Conservation (phyloP, 2,797 vertebrate genomes). For the Chelmon rostratus region DNA sequence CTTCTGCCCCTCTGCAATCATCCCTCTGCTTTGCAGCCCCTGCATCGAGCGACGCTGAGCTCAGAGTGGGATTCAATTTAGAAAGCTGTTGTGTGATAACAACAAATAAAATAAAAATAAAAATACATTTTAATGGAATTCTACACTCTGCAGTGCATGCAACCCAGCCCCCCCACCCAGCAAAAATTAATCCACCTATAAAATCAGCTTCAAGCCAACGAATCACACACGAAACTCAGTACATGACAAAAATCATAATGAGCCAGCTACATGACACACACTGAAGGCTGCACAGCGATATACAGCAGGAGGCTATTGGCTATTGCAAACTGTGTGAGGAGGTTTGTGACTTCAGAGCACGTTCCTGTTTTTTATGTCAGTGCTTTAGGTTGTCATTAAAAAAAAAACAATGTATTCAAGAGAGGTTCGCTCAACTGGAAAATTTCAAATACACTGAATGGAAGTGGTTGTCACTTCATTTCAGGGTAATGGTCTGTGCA, state of each 20-base stretch:
- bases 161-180: background rate
- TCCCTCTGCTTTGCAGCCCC: too few species aligned
- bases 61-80: too few species aligned
- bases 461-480: constrained; percentile 8
- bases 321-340: background rate
- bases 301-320: background rate
- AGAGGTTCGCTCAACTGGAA: constrained; percentile 2
- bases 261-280: background rate
- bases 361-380: background rate
- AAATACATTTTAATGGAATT: constrained; percentile 27
- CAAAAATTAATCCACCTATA: background rate
- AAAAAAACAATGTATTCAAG: background rate
- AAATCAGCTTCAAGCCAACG: background rate
- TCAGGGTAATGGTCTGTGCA: background rate
- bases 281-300: background rate
- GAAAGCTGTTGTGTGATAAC: background rate
- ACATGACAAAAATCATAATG: background rate
- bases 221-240: background rate
- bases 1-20: too few species aligned
- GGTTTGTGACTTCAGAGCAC: background rate
- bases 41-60: too few species aligned
- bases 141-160: background rate
- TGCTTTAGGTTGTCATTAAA: background rate
- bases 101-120: too few species aligned
- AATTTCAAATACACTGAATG: background rate